Percentiles rank a stretch among this genome's conserved stretches.
Evolutionary conservation across 2,113 vertebrate genomes (phyloP).

Genomic region (Gymnocephalus cernua): DNA sequence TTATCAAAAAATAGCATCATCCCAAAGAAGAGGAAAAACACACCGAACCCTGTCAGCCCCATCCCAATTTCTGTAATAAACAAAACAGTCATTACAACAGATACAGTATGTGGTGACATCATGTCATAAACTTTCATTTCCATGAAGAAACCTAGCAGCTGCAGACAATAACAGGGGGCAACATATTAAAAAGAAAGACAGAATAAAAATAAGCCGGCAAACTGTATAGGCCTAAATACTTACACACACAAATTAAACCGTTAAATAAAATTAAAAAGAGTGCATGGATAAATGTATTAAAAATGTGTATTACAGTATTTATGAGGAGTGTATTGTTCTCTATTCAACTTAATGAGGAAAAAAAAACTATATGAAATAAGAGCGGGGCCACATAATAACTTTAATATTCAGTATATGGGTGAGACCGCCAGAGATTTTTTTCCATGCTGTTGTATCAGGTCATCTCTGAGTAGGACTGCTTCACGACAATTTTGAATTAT

Average conservation of each 20-base stretch:
- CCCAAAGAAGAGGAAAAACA: constrained; percentile 99
- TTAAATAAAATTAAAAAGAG: neutral
- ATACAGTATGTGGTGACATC: neutral
- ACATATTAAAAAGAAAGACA: neutral
- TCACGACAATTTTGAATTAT: too few species aligned
- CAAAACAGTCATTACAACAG: neutral
- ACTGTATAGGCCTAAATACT: neutral
- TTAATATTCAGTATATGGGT: neutral
- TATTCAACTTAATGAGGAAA: neutral
- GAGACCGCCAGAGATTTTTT: too few species aligned
- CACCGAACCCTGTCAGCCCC: constrained; percentile 97
- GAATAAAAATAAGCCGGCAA: neutral
- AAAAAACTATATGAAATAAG: neutral
- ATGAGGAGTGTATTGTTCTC: neutral
- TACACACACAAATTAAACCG: neutral
- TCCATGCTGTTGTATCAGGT: too few species aligned
- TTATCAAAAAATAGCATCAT: constrained; percentile 99
- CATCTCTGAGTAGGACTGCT: neutral
- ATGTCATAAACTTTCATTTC: neutral
- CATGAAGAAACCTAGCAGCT: neutral
- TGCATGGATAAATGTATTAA: neutral
- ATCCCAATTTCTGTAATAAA: constrained; percentile 93
- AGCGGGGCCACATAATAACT: too few species aligned
- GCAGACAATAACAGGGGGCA: neutral
- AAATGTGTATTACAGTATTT: neutral